Conservation (phyloP, 1,140 invertebrate genomes). For the Ladona fulva region DNA sequence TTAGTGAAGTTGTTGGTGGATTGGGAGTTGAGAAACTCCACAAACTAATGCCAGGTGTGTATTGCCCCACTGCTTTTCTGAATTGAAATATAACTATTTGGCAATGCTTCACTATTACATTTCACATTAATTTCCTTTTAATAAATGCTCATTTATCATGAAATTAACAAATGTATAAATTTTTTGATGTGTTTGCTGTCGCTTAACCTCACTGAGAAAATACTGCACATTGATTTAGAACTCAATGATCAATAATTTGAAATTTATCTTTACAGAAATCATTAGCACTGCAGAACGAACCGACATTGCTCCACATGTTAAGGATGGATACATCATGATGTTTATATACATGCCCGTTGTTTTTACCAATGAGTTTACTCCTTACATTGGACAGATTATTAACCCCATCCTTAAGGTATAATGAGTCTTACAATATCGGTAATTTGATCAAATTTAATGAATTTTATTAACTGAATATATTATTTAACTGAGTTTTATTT, state of each 20-base stretch:
- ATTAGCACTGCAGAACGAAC: slow-evolving; percentile 88
- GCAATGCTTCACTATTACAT: no score
- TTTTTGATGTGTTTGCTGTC: no score
- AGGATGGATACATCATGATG: slow-evolving; percentile 99
- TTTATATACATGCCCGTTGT: slow-evolving; percentile 98
- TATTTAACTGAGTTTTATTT: slow-evolving; percentile 3
- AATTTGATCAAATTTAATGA: slow-evolving; percentile 9
- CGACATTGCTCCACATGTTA: slow-evolving; percentile 94
- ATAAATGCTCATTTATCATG: no score
- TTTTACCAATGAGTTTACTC: slow-evolving; percentile 89
- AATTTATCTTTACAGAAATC: slow-evolving; percentile 55
- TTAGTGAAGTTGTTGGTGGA: slow-evolving; percentile 89
- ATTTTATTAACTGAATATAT: neutral
- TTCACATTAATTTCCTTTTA: no score
- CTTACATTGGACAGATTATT: slow-evolving; percentile 95
- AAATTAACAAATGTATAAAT: no score
- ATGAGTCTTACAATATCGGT: slow-evolving; percentile 5
- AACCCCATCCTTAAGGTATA: slow-evolving; percentile 86
- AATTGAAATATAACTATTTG: no score
- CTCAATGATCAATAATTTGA: no score
- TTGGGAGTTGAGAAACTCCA: slow-evolving; percentile 91
- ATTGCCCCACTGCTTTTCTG: no score
- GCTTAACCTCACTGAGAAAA: no score
- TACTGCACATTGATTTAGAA: no score
- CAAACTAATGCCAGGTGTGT: slow-evolving; percentile 79